Percentiles rank a stretch among this genome's conserved stretches.
Evolutionary conservation across 1,140 invertebrate species (phyloP).

Genomic region (Notospermus geniculatus): DNA sequence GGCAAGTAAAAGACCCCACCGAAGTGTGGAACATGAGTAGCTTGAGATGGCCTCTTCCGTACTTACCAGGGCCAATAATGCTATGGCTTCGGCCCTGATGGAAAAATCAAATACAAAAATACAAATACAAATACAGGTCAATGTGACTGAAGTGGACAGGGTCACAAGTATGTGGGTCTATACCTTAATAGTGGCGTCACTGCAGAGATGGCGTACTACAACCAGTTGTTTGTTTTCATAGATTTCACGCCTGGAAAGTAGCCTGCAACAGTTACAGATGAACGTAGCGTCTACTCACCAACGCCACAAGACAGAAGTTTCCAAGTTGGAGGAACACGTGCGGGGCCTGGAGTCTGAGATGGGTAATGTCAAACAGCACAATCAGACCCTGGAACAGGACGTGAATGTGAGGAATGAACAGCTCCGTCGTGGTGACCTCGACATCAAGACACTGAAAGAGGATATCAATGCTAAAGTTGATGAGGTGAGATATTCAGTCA

Average conservation of each 20-base stretch:
- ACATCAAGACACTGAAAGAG: constrained; percentile 36
- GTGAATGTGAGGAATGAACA: constrained; percentile 39
- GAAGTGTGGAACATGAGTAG: too few relatives aligned
- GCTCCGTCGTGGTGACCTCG: constrained; percentile 39
- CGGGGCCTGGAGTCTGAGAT: constrained; percentile 34
- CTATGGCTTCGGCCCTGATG: too few relatives aligned
- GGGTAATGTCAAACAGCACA: constrained; percentile 28
- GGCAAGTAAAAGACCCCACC: too few relatives aligned
- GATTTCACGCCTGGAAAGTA: constrained; percentile 47
- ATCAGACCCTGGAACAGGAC: constrained; percentile 36
- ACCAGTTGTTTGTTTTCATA: constrained; percentile 12
- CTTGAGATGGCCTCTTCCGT: too few relatives aligned
- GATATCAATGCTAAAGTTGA: constrained; percentile 41
- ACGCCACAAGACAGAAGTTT: constrained; percentile 44
- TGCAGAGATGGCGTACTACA: too few relatives aligned
- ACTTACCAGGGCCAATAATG: too few relatives aligned
- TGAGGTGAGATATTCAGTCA: constrained; percentile 29
- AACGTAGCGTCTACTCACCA: constrained; percentile 48
- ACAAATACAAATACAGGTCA: too few relatives aligned
- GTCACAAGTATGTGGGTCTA: too few relatives aligned
- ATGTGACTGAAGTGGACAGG: too few relatives aligned
- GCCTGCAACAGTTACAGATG: constrained; percentile 47
- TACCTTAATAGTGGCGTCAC: too few relatives aligned
- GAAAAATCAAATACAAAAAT: too few relatives aligned
- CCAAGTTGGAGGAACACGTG: constrained; percentile 38